These are phyloP conservation scores for Tyrophagus putrescentiae DNA, from an alignment of 1,140 invertebrate genomes.

Conservation along the genomic window DNA sequence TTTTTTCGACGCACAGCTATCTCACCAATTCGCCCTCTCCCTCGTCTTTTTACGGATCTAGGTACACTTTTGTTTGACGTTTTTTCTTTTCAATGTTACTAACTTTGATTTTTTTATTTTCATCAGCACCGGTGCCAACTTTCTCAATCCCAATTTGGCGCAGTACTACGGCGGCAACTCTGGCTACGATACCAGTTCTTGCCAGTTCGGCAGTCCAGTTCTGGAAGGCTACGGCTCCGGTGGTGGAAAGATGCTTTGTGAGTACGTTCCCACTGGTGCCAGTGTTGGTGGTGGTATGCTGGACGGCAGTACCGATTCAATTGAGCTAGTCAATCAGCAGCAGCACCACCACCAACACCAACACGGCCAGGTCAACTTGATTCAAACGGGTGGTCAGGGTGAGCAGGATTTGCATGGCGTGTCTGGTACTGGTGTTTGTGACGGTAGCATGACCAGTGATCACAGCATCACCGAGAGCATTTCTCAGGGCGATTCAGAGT, in stretches of 20 bases:
- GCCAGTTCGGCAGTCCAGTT: not conserved
- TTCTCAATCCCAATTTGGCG: not conserved
- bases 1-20: not conserved
- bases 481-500: too few species aligned
- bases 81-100: not conserved
- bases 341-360: too few species aligned
- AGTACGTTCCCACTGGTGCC: not conserved
- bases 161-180: not conserved
- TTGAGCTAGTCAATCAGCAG: too few species aligned
- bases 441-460: too few species aligned
- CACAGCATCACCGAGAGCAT: too few species aligned
- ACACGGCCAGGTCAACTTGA: too few species aligned
- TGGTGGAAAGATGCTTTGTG: not conserved
- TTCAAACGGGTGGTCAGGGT: too few species aligned
- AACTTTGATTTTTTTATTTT: not conserved
- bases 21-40: not conserved
- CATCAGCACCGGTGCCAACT: not conserved
- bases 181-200: not conserved
- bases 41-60: not conserved
- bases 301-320: too few species aligned
- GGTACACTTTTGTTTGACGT: slow-evolving; percentile 1
- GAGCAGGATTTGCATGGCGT: too few species aligned
- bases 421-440: too few species aligned
- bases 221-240: not conserved
- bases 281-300: not conserved